Evolutionary conservation across 2,888 invertebrate species (phyloP).

Genomic region (Odiellus spinosus): DNA sequence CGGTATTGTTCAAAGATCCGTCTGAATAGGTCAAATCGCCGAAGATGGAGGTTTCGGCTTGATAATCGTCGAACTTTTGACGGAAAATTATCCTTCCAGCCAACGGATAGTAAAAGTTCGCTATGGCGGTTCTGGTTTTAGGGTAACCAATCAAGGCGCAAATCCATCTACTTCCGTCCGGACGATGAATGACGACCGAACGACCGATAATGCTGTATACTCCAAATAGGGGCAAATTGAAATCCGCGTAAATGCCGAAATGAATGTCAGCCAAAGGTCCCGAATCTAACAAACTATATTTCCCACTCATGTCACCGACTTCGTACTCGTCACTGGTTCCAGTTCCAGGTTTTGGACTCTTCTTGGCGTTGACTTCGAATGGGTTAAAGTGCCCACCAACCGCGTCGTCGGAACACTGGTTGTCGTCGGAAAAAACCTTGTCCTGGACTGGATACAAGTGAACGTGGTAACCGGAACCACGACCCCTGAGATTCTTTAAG

Average conservation of each 20-base stretch:
- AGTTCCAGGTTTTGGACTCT: slow-evolving; percentile 29
- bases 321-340: slow-evolving; percentile 81
- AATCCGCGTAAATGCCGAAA: slow-evolving; percentile 50
- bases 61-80: slow-evolving; percentile 44
- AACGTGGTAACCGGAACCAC: slow-evolving; percentile 32
- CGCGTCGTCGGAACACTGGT: slow-evolving; percentile 44
- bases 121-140: slow-evolving; percentile 57
- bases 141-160: slow-evolving; percentile 32
- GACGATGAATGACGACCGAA: slow-evolving; percentile 50
- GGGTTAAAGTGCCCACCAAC: slow-evolving; percentile 61
- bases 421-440: slow-evolving; percentile 17
- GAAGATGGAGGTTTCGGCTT: slow-evolving; percentile 68
- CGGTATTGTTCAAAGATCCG: slow-evolving; percentile 41
- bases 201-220: slow-evolving; percentile 59
- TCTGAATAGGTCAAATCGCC: slow-evolving; percentile 76
- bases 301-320: slow-evolving; percentile 74
- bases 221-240: slow-evolving; percentile 68
- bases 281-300: slow-evolving; percentile 36
- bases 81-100: slow-evolving; percentile 68
- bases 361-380: slow-evolving; percentile 27
- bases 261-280: slow-evolving; percentile 16
- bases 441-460: slow-evolving; percentile 31
- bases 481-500: slow-evolving; percentile 26
- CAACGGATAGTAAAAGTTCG: slow-evolving; percentile 67
- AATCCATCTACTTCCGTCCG: slow-evolving; percentile 26